Evolutionary conservation across 2,797 vertebrate species (phyloP).

Genomic region (Thunnus albacares): DNA sequence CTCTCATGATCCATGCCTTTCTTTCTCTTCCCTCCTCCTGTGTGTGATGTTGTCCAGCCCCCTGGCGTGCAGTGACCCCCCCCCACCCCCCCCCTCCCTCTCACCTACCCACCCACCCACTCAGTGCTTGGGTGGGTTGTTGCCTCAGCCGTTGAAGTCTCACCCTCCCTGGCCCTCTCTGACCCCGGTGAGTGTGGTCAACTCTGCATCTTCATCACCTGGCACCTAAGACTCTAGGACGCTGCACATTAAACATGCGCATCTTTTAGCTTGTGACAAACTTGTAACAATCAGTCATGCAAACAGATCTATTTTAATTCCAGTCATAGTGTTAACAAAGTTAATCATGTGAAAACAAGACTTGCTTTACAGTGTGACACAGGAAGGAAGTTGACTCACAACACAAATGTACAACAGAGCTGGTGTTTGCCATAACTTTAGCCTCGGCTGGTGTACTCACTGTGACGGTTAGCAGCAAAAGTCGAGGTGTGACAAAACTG

Average conservation of each 20-base stretch:
- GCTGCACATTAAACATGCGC: not conserved
- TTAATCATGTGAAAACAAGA: not conserved
- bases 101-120: constrained; percentile 16
- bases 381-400: constrained; percentile 68
- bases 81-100: not conserved
- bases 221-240: not conserved
- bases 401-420: not conserved
- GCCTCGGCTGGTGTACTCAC: not conserved
- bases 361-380: constrained; percentile 22
- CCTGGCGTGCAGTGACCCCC: constrained; percentile 67
- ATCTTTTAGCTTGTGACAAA: not conserved
- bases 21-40: constrained; percentile 53
- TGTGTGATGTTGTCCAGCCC: constrained; percentile 67
- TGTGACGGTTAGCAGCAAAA: not conserved
- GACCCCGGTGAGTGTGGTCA: constrained; percentile 72
- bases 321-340: not conserved
- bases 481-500: constrained; percentile 21
- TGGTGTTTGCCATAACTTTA: not conserved
- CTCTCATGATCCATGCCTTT: constrained; percentile 66
- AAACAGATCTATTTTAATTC: not conserved
- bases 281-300: not conserved
- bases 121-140: constrained; percentile 54
- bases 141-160: constrained; percentile 68
- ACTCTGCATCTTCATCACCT: constrained; percentile 49
- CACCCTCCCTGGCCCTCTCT: constrained; percentile 51